These are phyloP conservation scores for Silurus lanzhouensis DNA, from an alignment of 2,797 vertebrate genomes.

Conservation along the genomic window DNA sequence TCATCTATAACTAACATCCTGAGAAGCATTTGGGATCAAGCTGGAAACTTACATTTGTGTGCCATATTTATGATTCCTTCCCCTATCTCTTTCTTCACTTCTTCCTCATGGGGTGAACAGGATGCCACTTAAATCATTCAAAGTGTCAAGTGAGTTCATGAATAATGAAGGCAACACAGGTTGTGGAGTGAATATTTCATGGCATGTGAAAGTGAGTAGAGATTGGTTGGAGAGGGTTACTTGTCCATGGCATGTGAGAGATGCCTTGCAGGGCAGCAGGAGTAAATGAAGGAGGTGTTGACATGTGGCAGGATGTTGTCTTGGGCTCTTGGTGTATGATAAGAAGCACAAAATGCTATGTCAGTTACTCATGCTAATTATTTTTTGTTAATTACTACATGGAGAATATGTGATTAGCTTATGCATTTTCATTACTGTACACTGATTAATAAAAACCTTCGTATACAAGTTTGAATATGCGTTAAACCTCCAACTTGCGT, in stretches of 20 bases:
- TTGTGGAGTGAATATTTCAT: constrained; percentile 74
- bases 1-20: constrained; percentile 43
- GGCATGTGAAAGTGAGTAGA: constrained; percentile 72
- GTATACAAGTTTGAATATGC: constrained; percentile 11
- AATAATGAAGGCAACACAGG: constrained; percentile 72
- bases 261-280: not conserved
- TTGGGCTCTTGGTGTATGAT: not conserved
- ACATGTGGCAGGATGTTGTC: not conserved
- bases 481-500: constrained; percentile 5
- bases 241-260: constrained; percentile 9
- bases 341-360: constrained; percentile 8
- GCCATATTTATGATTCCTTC: constrained; percentile 16
- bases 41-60: constrained; percentile 43
- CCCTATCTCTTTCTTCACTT: constrained; percentile 6
- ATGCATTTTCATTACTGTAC: constrained; percentile 8
- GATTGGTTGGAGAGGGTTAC: constrained; percentile 45
- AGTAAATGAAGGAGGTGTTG: not conserved
- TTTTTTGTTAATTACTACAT: not conserved
- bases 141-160: constrained; percentile 70
- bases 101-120: constrained; percentile 22
- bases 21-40: constrained; percentile 51
- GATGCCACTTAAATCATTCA: constrained; percentile 64
- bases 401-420: not conserved
- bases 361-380: not conserved
- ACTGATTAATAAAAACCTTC: constrained; percentile 4